phyloP scores from a whole-genome alignment of 2,888 invertebrate species.

The Perizoma flavofasciatum region DNA sequence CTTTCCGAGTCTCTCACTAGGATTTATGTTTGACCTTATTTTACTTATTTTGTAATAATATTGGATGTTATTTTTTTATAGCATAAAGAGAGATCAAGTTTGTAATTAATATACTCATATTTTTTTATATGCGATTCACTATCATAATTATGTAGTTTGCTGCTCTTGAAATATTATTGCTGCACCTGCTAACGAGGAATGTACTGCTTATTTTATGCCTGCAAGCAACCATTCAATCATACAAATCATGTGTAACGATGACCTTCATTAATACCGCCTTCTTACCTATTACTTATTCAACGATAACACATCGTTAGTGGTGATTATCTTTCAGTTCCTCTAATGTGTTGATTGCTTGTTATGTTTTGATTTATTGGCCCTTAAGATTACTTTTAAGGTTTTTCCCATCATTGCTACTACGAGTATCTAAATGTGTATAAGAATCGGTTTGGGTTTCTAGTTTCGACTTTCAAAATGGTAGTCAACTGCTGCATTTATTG shows the following conservation, averaged over 20 bases:
- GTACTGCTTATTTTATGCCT: conserved; percentile 30
- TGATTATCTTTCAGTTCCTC: conserved; percentile 28
- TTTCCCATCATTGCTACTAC: conserved; percentile 4
- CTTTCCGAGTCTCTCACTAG: neutral
- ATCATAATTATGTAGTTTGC: conserved; percentile 1
- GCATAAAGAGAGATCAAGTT: too few relatives aligned
- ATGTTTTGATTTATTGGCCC: conserved; percentile 32
- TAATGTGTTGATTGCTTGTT: conserved; percentile 35
- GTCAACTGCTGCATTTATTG: conserved; percentile 6
- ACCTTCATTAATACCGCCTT: conserved; percentile 29
- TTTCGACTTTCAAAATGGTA: too few relatives aligned
- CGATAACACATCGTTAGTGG: conserved; percentile 10
- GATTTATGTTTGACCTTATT: too few relatives aligned
- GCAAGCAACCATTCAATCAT: conserved; percentile 31
- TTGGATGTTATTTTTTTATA: too few relatives aligned
- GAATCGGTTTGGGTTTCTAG: too few relatives aligned
- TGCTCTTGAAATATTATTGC: conserved; percentile 15
- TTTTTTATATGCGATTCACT: conserved; percentile 1
- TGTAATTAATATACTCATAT: conserved; percentile 6
- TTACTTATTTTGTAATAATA: too few relatives aligned
- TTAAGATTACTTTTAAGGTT: conserved; percentile 12
- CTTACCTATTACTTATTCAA: conserved; percentile 11
- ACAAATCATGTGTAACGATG: conserved; percentile 31
- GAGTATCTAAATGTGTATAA: too few relatives aligned
- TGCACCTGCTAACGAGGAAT: conserved; percentile 24